A percentile compares a stretch with the other conserved stretches of the same genome.
phyloP scores from a whole-genome alignment of 2,797 vertebrate species.

The Danio aesculapii region DNA sequence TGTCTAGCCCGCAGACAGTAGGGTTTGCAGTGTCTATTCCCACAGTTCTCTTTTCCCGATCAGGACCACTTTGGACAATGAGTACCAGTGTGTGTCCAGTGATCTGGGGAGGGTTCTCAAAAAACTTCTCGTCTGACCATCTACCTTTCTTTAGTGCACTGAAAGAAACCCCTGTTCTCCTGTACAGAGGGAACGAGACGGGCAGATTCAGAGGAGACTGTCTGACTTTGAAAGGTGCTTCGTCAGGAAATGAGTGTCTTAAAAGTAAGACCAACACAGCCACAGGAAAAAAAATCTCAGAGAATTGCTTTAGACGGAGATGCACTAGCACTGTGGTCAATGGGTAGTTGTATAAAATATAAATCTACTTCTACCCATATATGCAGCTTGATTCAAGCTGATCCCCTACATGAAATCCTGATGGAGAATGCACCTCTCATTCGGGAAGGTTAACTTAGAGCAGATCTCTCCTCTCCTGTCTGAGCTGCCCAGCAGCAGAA shows the following conservation, averaged over 20 bases:
- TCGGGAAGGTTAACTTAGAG: too few species aligned
- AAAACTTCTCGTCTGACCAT: constrained; percentile 53
- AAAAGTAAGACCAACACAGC: not conserved
- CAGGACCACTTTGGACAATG: constrained; percentile 63
- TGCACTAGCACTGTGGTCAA: too few species aligned
- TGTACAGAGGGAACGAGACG: constrained; percentile 12
- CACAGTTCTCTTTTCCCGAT: constrained; percentile 67
- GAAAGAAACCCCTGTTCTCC: constrained; percentile 66
- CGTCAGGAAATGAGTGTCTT: not conserved
- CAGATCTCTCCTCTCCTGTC: too few species aligned
- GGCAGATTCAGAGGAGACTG: constrained; percentile 24
- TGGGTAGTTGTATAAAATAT: too few species aligned
- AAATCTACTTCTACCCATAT: too few species aligned
- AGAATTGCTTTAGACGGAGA: too few species aligned
- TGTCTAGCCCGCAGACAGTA: constrained; percentile 51
- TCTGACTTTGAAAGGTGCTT: constrained; percentile 4
- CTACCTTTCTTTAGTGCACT: constrained; percentile 52
- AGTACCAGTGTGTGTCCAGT: constrained; percentile 65
- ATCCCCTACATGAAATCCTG: too few species aligned
- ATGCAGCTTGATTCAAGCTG: too few species aligned
- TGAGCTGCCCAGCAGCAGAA: too few species aligned
- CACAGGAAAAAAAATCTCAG: not conserved
- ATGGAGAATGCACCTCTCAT: too few species aligned
- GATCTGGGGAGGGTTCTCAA: constrained; percentile 49
- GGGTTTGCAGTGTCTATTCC: constrained; percentile 58